A percentile compares a stretch with the other conserved stretches of the same genome.
phyloP scores from a whole-genome alignment of 2,888 invertebrate genomes.

The Sphaerophoria rueppellii region DNA sequence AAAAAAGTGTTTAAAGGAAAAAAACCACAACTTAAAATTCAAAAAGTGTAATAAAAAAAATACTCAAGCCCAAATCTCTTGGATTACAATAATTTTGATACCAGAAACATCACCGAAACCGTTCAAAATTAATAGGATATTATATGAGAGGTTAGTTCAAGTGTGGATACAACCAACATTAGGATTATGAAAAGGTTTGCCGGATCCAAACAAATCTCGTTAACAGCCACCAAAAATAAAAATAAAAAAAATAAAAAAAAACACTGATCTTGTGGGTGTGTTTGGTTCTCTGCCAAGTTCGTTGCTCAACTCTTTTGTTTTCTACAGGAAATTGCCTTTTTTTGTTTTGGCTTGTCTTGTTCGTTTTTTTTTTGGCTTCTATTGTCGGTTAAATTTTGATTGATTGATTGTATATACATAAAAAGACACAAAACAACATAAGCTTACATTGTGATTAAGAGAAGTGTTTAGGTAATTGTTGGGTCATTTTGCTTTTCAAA shows the following conservation, averaged over 20 bases:
- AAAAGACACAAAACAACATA: conserved; percentile 39
- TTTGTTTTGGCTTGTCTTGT: conserved; percentile 2
- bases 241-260: conserved; percentile 5
- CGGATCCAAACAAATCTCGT: conserved; percentile 42
- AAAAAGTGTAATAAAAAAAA: conserved; percentile 55
- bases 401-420: conserved; percentile 64
- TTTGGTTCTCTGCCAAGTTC: conserved; percentile 68
- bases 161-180: conserved; percentile 40
- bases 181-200: conserved; percentile 45
- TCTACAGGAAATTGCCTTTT: conserved; percentile 39
- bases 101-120: conserved; percentile 28
- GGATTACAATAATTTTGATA: conserved; percentile 47
- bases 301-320: conserved; percentile 68
- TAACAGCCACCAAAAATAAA: conserved; percentile 6
- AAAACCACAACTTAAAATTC: conserved; percentile 20
- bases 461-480: conserved; percentile 62
- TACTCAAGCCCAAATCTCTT: conserved; percentile 25
- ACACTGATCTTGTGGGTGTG: conserved; percentile 55
- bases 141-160: conserved; percentile 67
- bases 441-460: conserved; percentile 45
- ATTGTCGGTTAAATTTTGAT: conserved; percentile 55
- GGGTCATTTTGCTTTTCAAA: conserved; percentile 36
- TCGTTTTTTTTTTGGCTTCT: conserved; percentile 19
- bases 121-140: conserved; percentile 70
- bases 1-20: conserved; percentile 37